Evolutionary conservation across 2,797 vertebrate species (phyloP), one percentile per base, ranked within the genome.

Genomic region (Aulostomus chinensis): DNA sequence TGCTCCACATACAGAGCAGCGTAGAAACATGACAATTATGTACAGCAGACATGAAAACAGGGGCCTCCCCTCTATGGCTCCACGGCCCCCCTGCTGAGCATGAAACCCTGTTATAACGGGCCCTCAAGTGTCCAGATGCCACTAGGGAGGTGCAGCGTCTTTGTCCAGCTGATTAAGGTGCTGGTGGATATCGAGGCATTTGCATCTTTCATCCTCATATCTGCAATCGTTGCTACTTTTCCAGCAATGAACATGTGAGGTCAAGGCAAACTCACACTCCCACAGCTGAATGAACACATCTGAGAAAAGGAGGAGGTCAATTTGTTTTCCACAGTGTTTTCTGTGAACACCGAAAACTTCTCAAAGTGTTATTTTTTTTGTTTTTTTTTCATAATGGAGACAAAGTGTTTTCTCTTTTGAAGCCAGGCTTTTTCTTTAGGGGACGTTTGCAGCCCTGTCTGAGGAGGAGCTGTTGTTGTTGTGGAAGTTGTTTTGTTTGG

Each of bases 1-100:
- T 83, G 77, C 49, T 80, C 73, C 59, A 76, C 75, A 82, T 75
- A 70, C 65, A 55, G 62, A 75, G 69, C 56, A 46, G 51, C 64
- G 40, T 54, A 68, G 56, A 56, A 63, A 54, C 52, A 62, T 39
- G 26, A 40, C 11, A 1, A 58, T 61, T 60, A 61, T 50, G 58
- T 65, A 50, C 56, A 74, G 55, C 20, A 4, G 55, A 65, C 55
- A 75, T 32, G 24, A 56, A 79, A 78, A 86, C 76, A 60, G 76
- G 61, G 62, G 59, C 45, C 62, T 58, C 52, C 40, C 56, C 56
- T 46, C 29, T 66, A 48, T 7, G 11, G 15, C 46, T 40, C 38
- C 7, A 24, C 47, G 46, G 46, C 11, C 31, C 64, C 64, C 63
- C 54, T 28, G 13, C 36, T 9, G 22, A 21, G 16, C 28, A 70